Evolutionary conservation across 1,140 invertebrate species (phyloP).

Genomic region (Scaptomyza hsui): DNA sequence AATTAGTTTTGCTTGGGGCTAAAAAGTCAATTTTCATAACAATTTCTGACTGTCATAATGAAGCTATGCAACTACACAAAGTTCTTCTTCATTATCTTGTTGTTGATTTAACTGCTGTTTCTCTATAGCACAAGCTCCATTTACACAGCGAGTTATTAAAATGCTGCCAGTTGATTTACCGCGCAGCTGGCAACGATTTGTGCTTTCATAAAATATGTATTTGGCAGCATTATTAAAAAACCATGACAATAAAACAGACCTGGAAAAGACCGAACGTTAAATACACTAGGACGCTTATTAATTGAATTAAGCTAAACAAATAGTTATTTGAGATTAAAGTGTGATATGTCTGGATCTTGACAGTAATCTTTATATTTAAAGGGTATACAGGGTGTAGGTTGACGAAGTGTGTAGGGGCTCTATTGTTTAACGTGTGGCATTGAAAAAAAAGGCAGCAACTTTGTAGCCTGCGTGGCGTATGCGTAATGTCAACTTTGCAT

Average conservation of each 20-base stretch:
- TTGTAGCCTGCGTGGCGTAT: constrained; percentile 54
- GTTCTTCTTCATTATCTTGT: constrained; percentile 55
- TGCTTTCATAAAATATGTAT: constrained; percentile 74
- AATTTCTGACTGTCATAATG: constrained; percentile 75
- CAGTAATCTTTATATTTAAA: no score
- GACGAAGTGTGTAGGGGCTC: no score
- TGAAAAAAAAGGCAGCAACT: constrained; percentile 58
- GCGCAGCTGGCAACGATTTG: constrained; percentile 66
- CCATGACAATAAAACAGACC: neutral
- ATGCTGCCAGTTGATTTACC: constrained; percentile 65
- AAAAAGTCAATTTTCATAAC: constrained; percentile 81
- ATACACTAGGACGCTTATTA: neutral
- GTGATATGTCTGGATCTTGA: no score
- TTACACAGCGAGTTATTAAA: constrained; percentile 46
- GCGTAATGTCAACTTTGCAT: constrained; percentile 72
- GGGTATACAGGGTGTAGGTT: constrained; percentile 1
- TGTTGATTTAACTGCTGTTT: constrained; percentile 65
- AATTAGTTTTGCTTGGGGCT: constrained; percentile 74
- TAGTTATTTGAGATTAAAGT: neutral
- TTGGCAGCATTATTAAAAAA: constrained; percentile 71
- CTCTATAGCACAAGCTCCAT: constrained; percentile 6
- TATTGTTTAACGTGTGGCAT: constrained; percentile 52
- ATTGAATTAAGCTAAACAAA: neutral
- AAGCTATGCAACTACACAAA: constrained; percentile 32
- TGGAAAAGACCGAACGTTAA: neutral